Conservation (phyloP, 2,797 vertebrate species). For the Leucoraja ocellata region DNA sequence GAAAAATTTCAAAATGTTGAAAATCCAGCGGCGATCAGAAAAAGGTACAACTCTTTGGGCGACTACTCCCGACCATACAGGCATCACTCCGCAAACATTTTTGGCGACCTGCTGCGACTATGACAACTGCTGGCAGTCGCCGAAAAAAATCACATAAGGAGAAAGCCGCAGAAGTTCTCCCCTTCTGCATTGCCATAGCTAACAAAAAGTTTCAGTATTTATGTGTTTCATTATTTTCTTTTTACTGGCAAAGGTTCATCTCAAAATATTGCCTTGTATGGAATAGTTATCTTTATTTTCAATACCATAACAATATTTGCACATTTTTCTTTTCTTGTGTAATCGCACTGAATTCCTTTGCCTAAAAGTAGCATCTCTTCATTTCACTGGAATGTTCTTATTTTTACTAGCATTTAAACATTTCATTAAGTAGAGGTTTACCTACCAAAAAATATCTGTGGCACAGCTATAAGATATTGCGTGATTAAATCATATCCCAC, state of each 20-base stretch:
- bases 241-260: conserved; percentile 26
- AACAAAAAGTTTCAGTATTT: background rate
- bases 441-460: background rate
- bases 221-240: conserved; percentile 19
- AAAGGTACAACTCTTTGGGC: too few species aligned
- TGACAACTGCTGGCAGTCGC: too few species aligned
- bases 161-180: background rate
- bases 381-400: conserved; percentile 18
- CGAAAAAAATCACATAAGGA: background rate
- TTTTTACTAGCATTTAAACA: conserved; percentile 9
- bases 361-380: conserved; percentile 9
- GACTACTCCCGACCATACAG: too few species aligned
- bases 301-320: conserved; percentile 17
- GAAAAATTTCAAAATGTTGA: too few species aligned
- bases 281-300: conserved; percentile 22
- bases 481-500: background rate
- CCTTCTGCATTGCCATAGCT: background rate
- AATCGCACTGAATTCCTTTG: background rate
- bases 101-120: too few species aligned
- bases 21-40: too few species aligned
- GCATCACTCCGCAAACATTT: too few species aligned
- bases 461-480: background rate
- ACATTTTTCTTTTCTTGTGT: conserved; percentile 18
- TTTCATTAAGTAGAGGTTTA: background rate
- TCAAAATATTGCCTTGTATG: background rate